Conservation (phyloP, 2,113 vertebrate genomes). For the Poeciliopsis retropinna region DNA sequence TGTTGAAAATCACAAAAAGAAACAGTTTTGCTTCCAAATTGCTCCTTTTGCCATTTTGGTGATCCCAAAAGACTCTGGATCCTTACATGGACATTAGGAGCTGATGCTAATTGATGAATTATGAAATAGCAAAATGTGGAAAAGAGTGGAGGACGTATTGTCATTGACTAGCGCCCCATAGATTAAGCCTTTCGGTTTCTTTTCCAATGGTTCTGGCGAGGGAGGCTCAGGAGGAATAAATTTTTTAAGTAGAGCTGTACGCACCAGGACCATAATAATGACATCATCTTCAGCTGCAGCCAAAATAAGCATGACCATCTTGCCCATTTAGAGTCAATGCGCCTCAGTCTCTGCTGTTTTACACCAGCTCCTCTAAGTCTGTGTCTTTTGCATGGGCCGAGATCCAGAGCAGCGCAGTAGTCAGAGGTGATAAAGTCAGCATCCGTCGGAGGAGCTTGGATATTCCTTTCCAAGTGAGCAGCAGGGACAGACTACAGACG, state of each 20-base stretch:
- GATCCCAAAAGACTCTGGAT: conserved; percentile 35
- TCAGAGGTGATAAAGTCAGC: conserved; percentile 74
- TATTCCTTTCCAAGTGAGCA: conserved; percentile 78
- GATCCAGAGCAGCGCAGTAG: conserved; percentile 54
- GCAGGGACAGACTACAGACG: conserved; percentile 71
- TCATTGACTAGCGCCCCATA: conserved; percentile 67
- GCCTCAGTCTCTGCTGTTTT: conserved; percentile 45
- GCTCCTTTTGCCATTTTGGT: conserved; percentile 16
- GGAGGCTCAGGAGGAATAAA: conserved; percentile 56
- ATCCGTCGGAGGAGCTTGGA: conserved; percentile 73
- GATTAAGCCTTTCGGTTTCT: conserved; percentile 71
- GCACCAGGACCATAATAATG: conserved; percentile 61
- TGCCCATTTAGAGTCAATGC: conserved; percentile 59
- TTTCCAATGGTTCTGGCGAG: conserved; percentile 66
- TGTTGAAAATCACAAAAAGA: conserved; percentile 20
- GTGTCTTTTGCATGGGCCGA: conserved; percentile 47
- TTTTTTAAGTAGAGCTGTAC: conserved; percentile 55
- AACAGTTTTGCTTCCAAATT: conserved; percentile 17
- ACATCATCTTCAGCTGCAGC: conserved; percentile 59
- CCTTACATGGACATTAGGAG: conserved; percentile 38
- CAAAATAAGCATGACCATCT: conserved; percentile 64
- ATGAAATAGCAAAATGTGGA: conserved; percentile 54
- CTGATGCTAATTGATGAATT: conserved; percentile 64
- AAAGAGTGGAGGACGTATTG: conserved; percentile 63
- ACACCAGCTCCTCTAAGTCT: conserved; percentile 52